A percentile compares a stretch with the other conserved stretches of the same genome.
These are phyloP conservation scores for Embiotoca jacksoni DNA, from an alignment of 2,113 vertebrate species.

Conservation along the genomic window DNA sequence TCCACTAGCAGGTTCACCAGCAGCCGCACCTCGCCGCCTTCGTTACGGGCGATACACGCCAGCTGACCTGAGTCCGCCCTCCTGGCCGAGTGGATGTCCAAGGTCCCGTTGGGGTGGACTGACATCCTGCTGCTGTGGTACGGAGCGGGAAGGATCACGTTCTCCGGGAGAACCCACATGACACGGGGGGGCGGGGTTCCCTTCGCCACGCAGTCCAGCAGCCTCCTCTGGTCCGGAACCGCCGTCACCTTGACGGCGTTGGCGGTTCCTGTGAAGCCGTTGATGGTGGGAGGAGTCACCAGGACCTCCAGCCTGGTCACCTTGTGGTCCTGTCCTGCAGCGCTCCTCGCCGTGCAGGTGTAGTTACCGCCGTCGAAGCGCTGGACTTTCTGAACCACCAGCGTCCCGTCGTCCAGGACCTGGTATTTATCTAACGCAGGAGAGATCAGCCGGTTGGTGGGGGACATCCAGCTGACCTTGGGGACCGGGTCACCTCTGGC, in stretches of 20 bases:
- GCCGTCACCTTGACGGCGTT: slow-evolving; percentile 81
- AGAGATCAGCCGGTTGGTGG: slow-evolving; percentile 84
- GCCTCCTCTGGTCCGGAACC: slow-evolving; percentile 77
- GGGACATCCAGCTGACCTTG: slow-evolving; percentile 89
- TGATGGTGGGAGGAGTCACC: slow-evolving; percentile 87
- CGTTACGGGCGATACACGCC: slow-evolving; percentile 88
- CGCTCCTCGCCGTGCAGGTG: slow-evolving; percentile 88
- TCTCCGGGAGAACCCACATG: slow-evolving; percentile 92
- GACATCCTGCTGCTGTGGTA: slow-evolving; percentile 88
- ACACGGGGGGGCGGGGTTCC: slow-evolving; percentile 86
- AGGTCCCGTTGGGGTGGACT: slow-evolving; percentile 91
- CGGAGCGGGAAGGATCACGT: slow-evolving; percentile 89
- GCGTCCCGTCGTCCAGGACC: slow-evolving; percentile 85
- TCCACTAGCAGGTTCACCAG: slow-evolving; percentile 86
- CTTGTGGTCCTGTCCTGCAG: slow-evolving; percentile 87
- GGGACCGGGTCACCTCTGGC: slow-evolving; percentile 88
- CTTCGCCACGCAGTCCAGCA: slow-evolving; percentile 87
- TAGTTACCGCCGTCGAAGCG: slow-evolving; percentile 93
- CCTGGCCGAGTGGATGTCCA: slow-evolving; percentile 87
- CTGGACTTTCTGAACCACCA: slow-evolving; percentile 89
- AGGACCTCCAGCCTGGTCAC: slow-evolving; percentile 82
- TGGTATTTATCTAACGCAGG: slow-evolving; percentile 86
- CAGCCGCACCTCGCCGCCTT: slow-evolving; percentile 90
- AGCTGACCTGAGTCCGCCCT: slow-evolving; percentile 86
- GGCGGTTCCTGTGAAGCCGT: slow-evolving; percentile 76